Base-by-base conservation (phyloP, 2,888 invertebrate species). In the Adelognathus sp. region DNA sequence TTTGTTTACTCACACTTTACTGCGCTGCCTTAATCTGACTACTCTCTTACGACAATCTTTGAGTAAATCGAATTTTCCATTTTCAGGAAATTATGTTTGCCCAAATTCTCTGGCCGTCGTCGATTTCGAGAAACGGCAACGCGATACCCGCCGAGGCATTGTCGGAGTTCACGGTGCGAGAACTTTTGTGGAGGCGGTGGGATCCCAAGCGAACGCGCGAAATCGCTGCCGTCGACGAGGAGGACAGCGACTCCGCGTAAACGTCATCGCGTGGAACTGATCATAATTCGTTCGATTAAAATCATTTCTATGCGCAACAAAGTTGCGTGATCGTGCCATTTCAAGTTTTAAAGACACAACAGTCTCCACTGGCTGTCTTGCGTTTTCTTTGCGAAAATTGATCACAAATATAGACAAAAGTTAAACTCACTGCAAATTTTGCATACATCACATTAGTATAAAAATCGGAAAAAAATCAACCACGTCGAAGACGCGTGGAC, bases 1-100 rank as follows among this genome's bases (percentile, higher is more conserved):
- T n/a, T n/a, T n/a, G n/a, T n/a, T n/a, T n/a, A n/a, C n/a, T n/a
- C n/a, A n/a, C n/a, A n/a, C n/a, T n/a, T n/a, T n/a, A n/a, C n/a
- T n/a, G n/a, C n/a, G n/a, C n/a, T n/a, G n/a, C n/a, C n/a, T n/a
- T n/a, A n/a, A n/a, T n/a, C n/a, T n/a, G n/a, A n/a, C n/a, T n/a
- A n/a, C n/a, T n/a, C n/a, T n/a, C n/a, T n/a, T n/a, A n/a, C n/a
- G n/a, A n/a, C n/a, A n/a, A n/a, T n/a, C n/a, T n/a, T 31, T 54
- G 9, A 56, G 66, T 4, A 3, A 50, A 67, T 74, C 58, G 6
- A 11, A 27, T 54, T 69, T 36, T 18, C 79, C n/a, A n/a, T 72
- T 85, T 93, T 70, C 89, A 95, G 94, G 95, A 96, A 92, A 92
- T 96, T 63, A 87, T 97, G 63, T 90, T 96, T 61, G 94, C 94